phyloP scores from a whole-genome alignment of 1,140 invertebrate species.

The Aethina tumida region DNA sequence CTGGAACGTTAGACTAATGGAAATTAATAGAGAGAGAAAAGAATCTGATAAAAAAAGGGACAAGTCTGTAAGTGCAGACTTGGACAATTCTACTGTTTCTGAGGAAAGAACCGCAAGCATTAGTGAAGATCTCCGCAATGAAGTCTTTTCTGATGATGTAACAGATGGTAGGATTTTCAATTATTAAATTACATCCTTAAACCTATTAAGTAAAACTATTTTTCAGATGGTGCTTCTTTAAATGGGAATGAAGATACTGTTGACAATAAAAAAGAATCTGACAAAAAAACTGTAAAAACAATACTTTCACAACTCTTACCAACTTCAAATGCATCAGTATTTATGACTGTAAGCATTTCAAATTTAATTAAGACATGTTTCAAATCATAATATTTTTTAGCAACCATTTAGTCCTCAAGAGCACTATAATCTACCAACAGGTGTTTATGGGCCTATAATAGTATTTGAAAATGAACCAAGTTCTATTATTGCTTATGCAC shows the following conservation, averaged over 20 bases:
- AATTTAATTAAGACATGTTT: too few species aligned
- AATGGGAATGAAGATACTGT: constrained; percentile 23
- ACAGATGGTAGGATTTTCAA: constrained; percentile 5
- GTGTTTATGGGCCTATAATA: constrained; percentile 56
- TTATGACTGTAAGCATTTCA: constrained; percentile 35
- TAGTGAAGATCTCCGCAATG: constrained; percentile 2
- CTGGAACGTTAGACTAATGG: constrained; percentile 54
- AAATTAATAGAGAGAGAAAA: constrained; percentile 19
- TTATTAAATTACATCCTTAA: background rate
- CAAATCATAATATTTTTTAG: constrained; percentile 28
- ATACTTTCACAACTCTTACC: constrained; percentile 59
- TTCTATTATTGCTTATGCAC: constrained; percentile 79
- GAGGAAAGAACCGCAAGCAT: constrained; percentile 3
- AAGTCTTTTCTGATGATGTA: constrained; percentile 4
- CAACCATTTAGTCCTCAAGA: constrained; percentile 51
- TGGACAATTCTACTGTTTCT: constrained; percentile 17
- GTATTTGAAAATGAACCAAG: constrained; percentile 80
- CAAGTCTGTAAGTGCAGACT: constrained; percentile 19
- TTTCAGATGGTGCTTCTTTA: constrained; percentile 34
- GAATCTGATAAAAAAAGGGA: constrained; percentile 32
- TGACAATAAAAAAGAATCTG: constrained; percentile 32
- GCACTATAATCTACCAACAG: constrained; percentile 50
- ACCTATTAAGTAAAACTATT: too few species aligned
- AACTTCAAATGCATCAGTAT: constrained; percentile 31
- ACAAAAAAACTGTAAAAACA: constrained; percentile 59